Base-by-base conservation (phyloP, 2,888 invertebrate species). In the Volucella bombylans region DNA sequence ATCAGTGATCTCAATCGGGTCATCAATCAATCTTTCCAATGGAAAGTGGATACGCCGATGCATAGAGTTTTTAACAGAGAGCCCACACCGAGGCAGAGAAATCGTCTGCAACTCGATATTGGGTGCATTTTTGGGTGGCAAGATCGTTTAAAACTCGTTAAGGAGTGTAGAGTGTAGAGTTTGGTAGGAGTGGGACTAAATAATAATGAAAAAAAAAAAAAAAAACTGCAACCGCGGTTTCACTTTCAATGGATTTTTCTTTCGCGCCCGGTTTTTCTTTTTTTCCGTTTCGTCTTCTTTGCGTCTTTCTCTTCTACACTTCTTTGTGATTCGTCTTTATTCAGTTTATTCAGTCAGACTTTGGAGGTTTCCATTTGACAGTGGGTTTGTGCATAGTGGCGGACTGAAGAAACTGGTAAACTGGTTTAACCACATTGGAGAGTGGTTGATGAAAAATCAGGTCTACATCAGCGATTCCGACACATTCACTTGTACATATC, bases 381-480 rank as follows among this genome's bases (percentile, higher is more conserved):
- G 31, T 31, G 31, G 31, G 31, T 31, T 31, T 31, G 31, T 6
- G 4, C 31, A 31, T n/a, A 47, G 38, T 61, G 12, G 18, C 18
- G 12, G 23, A n/a, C 39, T 31, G 31, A 6, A 31, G 6, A 0
- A 31, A 6, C 6, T 31, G 6, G 6, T 6, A 74, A 74, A 81
- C 69, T 77, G 71, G 69, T 77, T 71, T 49, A 45, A 54, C 71
- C 39, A 65, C 77, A 52, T 71, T 49, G 69, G 69, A 69, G 57
- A 62, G 69, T 78, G 71, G 69, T 77, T 45, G 65, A 9, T 41
- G 50, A 49, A 69, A 78, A 78, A 78, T 41, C 78, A 78, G 78
- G 78, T 78, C 78, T 71, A 64, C 64, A 55, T 62, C 54, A 31
- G 31, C 31, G 12, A 76, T 69, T 77, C 62, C 54, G 61, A 31